Base-by-base conservation (phyloP, 2,888 invertebrate genomes). In the Strigamia crassipes region DNA sequence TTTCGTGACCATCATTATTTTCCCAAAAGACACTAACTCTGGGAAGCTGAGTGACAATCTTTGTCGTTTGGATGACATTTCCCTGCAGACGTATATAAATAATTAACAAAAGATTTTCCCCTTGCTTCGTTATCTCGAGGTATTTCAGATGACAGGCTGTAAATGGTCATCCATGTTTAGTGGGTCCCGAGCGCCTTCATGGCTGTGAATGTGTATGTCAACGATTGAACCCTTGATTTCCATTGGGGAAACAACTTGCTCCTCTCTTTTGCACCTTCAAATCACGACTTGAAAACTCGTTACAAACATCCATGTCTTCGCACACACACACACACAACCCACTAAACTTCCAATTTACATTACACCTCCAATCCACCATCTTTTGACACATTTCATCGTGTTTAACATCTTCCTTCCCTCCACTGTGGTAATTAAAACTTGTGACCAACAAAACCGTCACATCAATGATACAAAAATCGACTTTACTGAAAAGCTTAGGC, bases 191-290 rank as follows among this genome's bases (percentile, higher is more conserved):
- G 61, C 21, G 61, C 1, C 23, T 21, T 23, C 12, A n/a, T 23
- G 8, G 4, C 27, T 5, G 27, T 66, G 27, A 23, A 15, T 23
- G 27, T 66, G 27, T 66, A 27, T 66, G 66, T 66, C 66, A 66
- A 21, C 66, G 66, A 66, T 66, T 66, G 66, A 66, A 66, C 66
- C 27, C 66, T 27, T 66, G 66, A 66, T 66, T 66, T 66, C 66
- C 66, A 66, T 10, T 27, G 66, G 66, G 66, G 15, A 23, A 27
- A 23, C 9, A 66, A 66, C 23, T 27, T 27, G 23, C 27, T 5
- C 66, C 27, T 66, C 27, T 66, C 9, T 31, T 61, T 66, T 66
- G 27, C 66, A 10, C 15, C 66, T 5, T 4, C 66, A 27, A 66
- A 66, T 66, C 66, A 66, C 66, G 27, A 66, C 23, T 13, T n/a